Conservation (phyloP, 2,888 invertebrate species). For the Camponotus fellah region DNA sequence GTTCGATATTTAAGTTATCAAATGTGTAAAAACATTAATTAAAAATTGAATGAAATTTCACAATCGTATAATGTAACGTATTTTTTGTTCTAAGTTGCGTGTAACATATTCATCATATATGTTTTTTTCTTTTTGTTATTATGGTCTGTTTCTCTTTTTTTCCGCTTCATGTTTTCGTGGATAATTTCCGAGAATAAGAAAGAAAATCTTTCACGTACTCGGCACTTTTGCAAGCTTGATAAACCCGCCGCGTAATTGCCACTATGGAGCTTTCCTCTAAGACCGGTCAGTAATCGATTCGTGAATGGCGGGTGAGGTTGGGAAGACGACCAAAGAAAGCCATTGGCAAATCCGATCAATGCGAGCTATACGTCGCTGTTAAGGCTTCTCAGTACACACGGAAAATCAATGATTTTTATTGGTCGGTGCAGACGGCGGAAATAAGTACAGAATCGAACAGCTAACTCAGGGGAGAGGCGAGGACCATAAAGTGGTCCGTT, state of each 20-base stretch:
- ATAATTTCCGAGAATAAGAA: conserved; percentile 39
- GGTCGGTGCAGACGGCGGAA: conserved; percentile 26
- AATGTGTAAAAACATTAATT: not conserved
- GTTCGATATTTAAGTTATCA: not conserved
- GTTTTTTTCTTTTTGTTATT: conserved; percentile 35
- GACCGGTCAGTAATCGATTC: conserved; percentile 61
- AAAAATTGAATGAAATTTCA: conserved; percentile 13
- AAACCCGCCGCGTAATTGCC: conserved; percentile 64
- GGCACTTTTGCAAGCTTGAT: conserved; percentile 51
- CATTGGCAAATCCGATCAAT: conserved; percentile 69
- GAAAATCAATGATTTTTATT: conserved; percentile 54
- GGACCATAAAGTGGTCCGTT: conserved; percentile 30
- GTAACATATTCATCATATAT: not conserved
- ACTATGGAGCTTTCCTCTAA: conserved; percentile 50
- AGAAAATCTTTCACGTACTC: conserved; percentile 54
- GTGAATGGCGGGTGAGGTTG: conserved; percentile 30
- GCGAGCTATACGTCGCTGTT: conserved; percentile 25
- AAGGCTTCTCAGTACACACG: conserved; percentile 33
- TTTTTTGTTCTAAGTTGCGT: not conserved
- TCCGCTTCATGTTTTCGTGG: conserved; percentile 29
- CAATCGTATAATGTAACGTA: not conserved
- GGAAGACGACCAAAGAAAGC: conserved; percentile 63
- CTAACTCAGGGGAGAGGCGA: conserved; percentile 8
- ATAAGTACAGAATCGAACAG: conserved; percentile 22
- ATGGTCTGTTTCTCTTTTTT: not conserved